Evolutionary conservation across 2,888 invertebrate species (phyloP), one percentile per base, ranked within the genome.

Genomic region (Drosophila anomalata): DNA sequence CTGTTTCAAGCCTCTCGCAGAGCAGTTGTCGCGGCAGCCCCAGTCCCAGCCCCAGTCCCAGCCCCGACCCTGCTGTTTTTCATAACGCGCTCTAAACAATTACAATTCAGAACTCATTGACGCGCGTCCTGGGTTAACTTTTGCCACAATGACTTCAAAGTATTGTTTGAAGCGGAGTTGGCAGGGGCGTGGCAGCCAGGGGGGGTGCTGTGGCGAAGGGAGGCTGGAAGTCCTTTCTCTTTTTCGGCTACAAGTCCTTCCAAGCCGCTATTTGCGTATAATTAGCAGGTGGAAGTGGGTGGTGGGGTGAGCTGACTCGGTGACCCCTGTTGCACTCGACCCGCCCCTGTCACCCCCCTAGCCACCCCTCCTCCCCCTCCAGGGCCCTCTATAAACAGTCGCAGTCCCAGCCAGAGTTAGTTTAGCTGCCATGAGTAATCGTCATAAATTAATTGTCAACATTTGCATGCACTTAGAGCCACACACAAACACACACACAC

Each of bases 391-490:
- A 74, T 79, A 79, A 70, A 82, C 86, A 69, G 69, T 69, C 59
- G 73, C 79, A 87, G 82, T 24, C 59, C 70, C 79, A 87, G 82
- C 4, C 22, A 24, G 22, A 24, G 22, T 84, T 84, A 84, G 82
- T 84, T 82, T 83, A 87, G 87, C 87, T 87, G 87, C 88, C 89
- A 89, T 90, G 90, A 90, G 90, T 89, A 89, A 89, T 89, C 86
- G 89, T 87, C 87, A 90, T 90, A 90, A 90, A 90, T 90, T 89
- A 90, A 89, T 90, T 90, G 90, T 90, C 90, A 90, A 90, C 90
- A 89, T 89, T 89, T 87, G 82, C 82, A 80, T 87, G 84, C 87
- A 87, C 87, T 82, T 82, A 82, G 82, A 72, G 77, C 75, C 61
- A 70, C 78, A 73, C 61, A 70, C 75, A 57, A 62, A 62, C 63